Conservation (phyloP, 2,113 vertebrate genomes). For the Scomber scombrus region DNA sequence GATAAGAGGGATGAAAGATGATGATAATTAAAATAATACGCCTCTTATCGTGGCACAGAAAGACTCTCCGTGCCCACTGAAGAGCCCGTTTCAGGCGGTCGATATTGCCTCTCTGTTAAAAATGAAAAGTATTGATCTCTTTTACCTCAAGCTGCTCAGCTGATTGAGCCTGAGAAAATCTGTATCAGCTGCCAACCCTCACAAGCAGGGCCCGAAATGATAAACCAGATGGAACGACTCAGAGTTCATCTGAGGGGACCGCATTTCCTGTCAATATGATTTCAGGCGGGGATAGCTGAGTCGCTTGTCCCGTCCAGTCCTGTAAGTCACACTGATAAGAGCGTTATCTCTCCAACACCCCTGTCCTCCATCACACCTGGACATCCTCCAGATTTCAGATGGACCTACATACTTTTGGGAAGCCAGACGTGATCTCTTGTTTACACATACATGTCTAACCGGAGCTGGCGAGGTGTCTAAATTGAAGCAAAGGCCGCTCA, state of each 20-base stretch:
- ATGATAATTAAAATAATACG: constrained; percentile 81
- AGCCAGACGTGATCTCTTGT: constrained; percentile 32
- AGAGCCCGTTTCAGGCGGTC: constrained; percentile 68
- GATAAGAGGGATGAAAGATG: constrained; percentile 76
- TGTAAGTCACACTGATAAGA: constrained; percentile 65
- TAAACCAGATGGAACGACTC: constrained; percentile 32
- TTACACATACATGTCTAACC: constrained; percentile 32
- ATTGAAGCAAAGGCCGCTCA: constrained; percentile 44
- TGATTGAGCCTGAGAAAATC: constrained; percentile 79
- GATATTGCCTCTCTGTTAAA: constrained; percentile 81
- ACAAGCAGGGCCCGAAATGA: constrained; percentile 38
- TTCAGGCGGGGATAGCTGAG: constrained; percentile 42
- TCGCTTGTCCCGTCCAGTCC: constrained; percentile 39
- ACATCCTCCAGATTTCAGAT: constrained; percentile 39
- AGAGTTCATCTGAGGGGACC: constrained; percentile 59
- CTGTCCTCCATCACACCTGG: constrained; percentile 61
- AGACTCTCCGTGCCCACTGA: constrained; percentile 59
- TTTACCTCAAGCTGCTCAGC: constrained; percentile 73
- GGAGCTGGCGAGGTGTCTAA: constrained; percentile 33
- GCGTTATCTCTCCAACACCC: constrained; percentile 54
- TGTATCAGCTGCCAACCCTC: constrained; percentile 62
- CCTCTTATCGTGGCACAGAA: constrained; percentile 65
- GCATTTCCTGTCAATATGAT: constrained; percentile 65
- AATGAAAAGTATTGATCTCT: constrained; percentile 85
- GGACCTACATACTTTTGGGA: constrained; percentile 7